phyloP scores from a whole-genome alignment of 1,140 invertebrate genomes.

The Drosophila ohnishii region DNA sequence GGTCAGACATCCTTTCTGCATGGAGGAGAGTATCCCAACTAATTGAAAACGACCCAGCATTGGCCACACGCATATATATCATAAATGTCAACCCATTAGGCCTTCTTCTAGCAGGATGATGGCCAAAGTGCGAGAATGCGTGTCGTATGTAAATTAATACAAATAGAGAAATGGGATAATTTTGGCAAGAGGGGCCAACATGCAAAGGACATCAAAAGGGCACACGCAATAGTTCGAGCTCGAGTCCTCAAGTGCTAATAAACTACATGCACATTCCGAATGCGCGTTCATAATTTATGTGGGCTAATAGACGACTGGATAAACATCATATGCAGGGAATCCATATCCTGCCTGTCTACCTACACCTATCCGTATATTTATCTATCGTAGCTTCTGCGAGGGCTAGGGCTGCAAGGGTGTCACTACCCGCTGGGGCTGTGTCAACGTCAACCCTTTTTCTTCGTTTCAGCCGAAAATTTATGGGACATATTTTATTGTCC shows the following conservation, averaged over 20 bases:
- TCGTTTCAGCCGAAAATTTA: slow-evolving; percentile 54
- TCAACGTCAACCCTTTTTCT: slow-evolving; percentile 72
- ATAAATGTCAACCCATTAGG: slow-evolving; percentile 48
- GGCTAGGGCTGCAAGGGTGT: slow-evolving; percentile 28
- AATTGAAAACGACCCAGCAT: slow-evolving; percentile 45
- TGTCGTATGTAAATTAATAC: slow-evolving; percentile 80
- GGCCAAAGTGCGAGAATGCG: slow-evolving; percentile 68
- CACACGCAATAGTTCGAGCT: slow-evolving; percentile 50
- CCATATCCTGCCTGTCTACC: slow-evolving; percentile 7
- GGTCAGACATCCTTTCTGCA: slow-evolving; percentile 1
- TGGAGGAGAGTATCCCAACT: slow-evolving; percentile 19
- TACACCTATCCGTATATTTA: slow-evolving; percentile 27
- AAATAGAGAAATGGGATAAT: slow-evolving; percentile 45
- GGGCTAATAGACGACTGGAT: slow-evolving; percentile 62
- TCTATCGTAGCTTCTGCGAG: slow-evolving; percentile 2
- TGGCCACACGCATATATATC: slow-evolving; percentile 60
- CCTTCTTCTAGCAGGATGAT: slow-evolving; percentile 25
- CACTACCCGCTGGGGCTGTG: slow-evolving; percentile 40
- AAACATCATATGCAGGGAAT: slow-evolving; percentile 74
- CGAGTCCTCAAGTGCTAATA: slow-evolving; percentile 72
- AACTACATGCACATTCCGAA: slow-evolving; percentile 70
- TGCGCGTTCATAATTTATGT: slow-evolving; percentile 74
- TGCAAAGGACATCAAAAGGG: slow-evolving; percentile 77
- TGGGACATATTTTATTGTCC: slow-evolving; percentile 50
- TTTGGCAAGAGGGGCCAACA: slow-evolving; percentile 53